Base-by-base conservation (phyloP, 1,140 invertebrate genomes). In the Panonychus citri region DNA sequence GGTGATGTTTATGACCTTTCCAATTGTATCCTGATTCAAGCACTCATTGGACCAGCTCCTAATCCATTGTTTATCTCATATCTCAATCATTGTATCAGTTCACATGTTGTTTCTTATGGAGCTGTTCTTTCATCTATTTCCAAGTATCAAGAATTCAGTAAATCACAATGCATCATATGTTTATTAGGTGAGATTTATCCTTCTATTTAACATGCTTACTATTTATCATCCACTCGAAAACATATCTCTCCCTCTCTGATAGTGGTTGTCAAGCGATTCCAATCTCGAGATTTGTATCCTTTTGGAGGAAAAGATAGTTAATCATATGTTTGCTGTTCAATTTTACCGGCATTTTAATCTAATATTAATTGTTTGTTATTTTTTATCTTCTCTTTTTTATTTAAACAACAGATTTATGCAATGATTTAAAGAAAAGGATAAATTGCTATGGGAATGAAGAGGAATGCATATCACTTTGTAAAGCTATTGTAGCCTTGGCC, bases 21-120 rank as follows among this genome's bases (percentile, higher is more conserved):
- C 42, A 87, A 93, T 67, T 87, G 85, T 69, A 83, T 95, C 59
- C 72, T 94, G 26, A 83, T 90, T 66, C 87, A 93, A 70, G 86
- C 87, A 0, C 74, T 91, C 59, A 83, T 90, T 54, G 88, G 87
- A 55, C 83, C 83, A 43, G 85, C 82, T 27, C 88, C 88, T 3
- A 93, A 93, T 72, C 77, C 82, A 64, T 69, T 91, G 59, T 82
- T 91, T 30, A 72, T 95, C 59, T 87, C 84, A 19, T 94, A 93
- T 70, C 73, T 95, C 30, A 85, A 83, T 67, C 87, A 95, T 72
- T 89, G 83, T 4, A 69, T 93, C 34, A 83, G 83, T 63, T 83
- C 85, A 27, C 84, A 80, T 67, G 76, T 78, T 46, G 82, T 95
- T 0, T 88, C 86, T 2, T 85, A 87, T 71, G 82, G 83, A 17